Evolutionary conservation across 2,888 invertebrate species (phyloP).

Genomic region (Axea sp.): DNA sequence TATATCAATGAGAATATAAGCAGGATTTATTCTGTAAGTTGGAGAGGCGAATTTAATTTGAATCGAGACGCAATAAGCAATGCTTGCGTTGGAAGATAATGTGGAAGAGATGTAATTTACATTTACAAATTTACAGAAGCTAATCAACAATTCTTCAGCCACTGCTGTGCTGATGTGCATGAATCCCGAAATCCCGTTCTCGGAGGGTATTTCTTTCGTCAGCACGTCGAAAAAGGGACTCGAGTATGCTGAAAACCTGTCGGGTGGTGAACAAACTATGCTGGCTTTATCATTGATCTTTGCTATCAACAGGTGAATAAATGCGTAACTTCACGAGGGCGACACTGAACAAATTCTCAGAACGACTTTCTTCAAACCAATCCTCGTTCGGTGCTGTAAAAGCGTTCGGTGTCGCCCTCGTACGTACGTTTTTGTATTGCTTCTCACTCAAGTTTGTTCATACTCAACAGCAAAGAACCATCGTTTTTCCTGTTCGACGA

Average conservation of each 20-base stretch:
- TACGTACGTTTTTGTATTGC: too few relatives aligned
- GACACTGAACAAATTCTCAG: too few relatives aligned
- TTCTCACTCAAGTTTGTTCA: too few relatives aligned
- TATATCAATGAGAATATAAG: conserved; percentile 5
- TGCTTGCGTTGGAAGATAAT: too few relatives aligned
- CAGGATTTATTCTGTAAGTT: conserved; percentile 1
- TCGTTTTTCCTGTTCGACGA: conserved; percentile 33
- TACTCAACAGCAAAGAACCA: conserved; percentile 8
- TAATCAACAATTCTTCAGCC: background rate
- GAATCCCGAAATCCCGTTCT: conserved; percentile 6
- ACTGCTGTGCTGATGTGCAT: background rate
- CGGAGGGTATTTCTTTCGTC: conserved; percentile 1
- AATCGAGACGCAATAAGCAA: too few relatives aligned
- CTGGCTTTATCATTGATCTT: conserved; percentile 10
- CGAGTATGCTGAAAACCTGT: conserved; percentile 1
- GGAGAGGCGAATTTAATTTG: too few relatives aligned
- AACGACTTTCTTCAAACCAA: too few relatives aligned
- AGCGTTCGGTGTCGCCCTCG: too few relatives aligned
- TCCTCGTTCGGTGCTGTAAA: too few relatives aligned
- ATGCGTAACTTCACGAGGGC: background rate
- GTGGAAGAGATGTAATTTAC: too few relatives aligned
- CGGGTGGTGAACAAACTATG: conserved; percentile 26
- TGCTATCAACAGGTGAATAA: conserved; percentile 15
- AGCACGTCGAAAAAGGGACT: background rate
- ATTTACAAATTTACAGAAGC: conserved; percentile 5